Evolutionary conservation across 2,113 vertebrate genomes (phyloP).

Genomic region (Condylura cristata): DNA sequence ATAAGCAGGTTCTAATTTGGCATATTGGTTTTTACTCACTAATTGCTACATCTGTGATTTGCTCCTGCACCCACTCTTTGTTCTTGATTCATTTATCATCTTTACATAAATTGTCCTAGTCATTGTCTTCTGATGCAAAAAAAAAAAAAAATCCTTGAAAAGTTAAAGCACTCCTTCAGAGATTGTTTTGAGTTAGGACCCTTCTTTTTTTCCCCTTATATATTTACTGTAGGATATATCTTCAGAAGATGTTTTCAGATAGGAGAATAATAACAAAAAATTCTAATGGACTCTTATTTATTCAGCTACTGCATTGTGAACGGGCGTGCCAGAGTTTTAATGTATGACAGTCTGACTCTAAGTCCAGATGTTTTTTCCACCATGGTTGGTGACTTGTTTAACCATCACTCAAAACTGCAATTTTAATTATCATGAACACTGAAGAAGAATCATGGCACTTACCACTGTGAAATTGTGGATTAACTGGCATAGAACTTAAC

Average conservation of each 20-base stretch:
- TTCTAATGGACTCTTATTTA: not conserved
- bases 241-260: not conserved
- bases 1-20: not conserved
- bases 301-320: not conserved
- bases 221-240: not conserved
- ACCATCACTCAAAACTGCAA: not conserved
- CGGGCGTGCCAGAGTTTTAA: not conserved
- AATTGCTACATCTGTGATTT: constrained; percentile 38
- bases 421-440: not conserved
- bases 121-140: constrained; percentile 55
- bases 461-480: not conserved
- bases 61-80: constrained; percentile 2
- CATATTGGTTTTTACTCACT: not conserved
- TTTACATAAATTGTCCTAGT: constrained; percentile 52
- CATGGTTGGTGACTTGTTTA: not conserved
- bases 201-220: not conserved
- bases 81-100: constrained; percentile 51
- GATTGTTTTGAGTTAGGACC: not conserved
- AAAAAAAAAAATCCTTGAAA: not conserved
- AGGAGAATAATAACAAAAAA: not conserved
- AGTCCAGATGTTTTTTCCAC: not conserved
- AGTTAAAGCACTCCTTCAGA: not conserved
- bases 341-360: not conserved
- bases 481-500: not conserved
- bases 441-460: not conserved